Evolutionary conservation across 2,113 vertebrate genomes (phyloP).

Genomic region (Colius striatus): DNA sequence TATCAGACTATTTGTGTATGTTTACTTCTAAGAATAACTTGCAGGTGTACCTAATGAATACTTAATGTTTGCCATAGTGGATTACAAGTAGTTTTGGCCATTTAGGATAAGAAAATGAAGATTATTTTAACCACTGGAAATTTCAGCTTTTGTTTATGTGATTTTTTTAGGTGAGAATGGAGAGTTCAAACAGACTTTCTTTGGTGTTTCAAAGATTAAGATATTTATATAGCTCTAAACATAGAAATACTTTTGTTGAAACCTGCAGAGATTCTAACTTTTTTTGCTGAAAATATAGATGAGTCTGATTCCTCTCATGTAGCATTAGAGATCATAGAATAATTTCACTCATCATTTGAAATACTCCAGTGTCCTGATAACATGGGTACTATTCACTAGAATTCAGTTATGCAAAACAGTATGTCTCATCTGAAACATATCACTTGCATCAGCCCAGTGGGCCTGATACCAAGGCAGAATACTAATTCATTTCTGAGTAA

Average conservation of each 20-base stretch:
- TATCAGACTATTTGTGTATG: background rate
- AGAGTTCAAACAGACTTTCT: background rate
- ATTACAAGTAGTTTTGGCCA: background rate
- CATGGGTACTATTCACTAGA: background rate
- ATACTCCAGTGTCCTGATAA: constrained; percentile 22
- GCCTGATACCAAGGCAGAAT: background rate
- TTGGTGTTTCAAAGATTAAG: background rate
- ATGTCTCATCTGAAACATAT: constrained; percentile 21
- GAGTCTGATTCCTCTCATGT: background rate
- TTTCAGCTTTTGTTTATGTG: background rate
- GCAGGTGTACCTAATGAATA: background rate
- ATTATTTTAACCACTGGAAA: background rate
- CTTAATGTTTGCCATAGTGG: background rate
- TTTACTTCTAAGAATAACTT: background rate
- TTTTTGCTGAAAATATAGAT: background rate
- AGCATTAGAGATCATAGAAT: background rate
- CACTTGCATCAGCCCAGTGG: background rate
- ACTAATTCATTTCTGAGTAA: background rate
- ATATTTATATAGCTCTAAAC: background rate
- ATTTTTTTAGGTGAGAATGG: background rate
- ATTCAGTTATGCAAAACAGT: constrained; percentile 18
- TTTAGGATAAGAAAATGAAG: background rate
- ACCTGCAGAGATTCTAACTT: background rate
- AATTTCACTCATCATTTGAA: constrained; percentile 44
- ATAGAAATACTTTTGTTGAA: background rate